These are phyloP conservation scores for Tapera naevia DNA, from an alignment of 2,797 vertebrate species.

Conservation along the genomic window DNA sequence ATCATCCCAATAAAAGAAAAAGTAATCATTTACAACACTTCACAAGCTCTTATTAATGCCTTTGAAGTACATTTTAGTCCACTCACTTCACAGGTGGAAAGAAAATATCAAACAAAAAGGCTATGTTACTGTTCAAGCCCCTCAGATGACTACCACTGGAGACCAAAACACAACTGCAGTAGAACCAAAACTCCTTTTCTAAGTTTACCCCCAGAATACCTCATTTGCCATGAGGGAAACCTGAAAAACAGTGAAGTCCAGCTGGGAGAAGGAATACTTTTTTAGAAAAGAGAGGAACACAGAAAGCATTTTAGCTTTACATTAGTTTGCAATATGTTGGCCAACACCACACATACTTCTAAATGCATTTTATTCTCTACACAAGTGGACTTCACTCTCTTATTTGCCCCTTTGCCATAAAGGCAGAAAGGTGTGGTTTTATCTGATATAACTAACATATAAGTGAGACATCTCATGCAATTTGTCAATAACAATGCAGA, in stretches of 20 bases:
- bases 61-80: not conserved
- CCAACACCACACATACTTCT: not conserved
- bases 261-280: not conserved
- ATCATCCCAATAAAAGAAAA: not conserved
- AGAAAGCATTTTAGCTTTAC: not conserved
- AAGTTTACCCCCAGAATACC: not conserved
- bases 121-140: not conserved
- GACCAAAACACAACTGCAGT: not conserved
- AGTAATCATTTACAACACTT: not conserved
- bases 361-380: not conserved
- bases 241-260: not conserved
- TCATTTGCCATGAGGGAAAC: not conserved
- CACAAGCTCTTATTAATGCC: not conserved
- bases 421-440: not conserved
- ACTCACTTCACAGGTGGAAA: not conserved
- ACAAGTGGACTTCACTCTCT: not conserved
- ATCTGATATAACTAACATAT: not conserved
- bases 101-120: not conserved
- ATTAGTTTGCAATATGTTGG: not conserved
- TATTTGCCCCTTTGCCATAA: not conserved
- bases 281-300: not conserved
- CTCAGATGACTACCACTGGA: not conserved
- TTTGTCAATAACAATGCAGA: not conserved
- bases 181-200: not conserved
- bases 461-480: not conserved